Conservation (phyloP, 2,113 vertebrate genomes). For the Ginglymostoma cirratum region DNA sequence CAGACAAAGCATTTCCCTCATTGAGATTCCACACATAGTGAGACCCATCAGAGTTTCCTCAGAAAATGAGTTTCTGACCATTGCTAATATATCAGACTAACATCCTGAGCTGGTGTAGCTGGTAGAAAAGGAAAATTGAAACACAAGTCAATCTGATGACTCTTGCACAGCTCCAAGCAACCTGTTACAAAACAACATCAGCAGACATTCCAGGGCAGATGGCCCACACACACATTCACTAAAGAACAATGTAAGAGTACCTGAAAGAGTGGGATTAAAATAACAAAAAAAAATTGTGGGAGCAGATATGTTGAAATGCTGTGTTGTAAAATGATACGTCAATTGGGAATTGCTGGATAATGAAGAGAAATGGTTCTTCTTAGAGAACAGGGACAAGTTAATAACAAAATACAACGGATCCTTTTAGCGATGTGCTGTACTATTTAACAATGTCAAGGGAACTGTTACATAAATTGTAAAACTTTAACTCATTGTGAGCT, state of each 20-base stretch:
- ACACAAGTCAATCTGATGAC: neutral
- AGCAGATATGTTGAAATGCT: neutral
- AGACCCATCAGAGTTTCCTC: neutral
- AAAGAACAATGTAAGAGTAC: neutral
- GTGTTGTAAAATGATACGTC: neutral
- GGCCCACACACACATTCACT: neutral
- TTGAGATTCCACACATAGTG: neutral
- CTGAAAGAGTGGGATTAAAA: constrained; percentile 17
- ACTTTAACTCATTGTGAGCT: neutral
- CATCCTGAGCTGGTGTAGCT: neutral
- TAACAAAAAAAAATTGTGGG: neutral
- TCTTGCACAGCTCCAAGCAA: neutral
- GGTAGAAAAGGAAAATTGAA: neutral
- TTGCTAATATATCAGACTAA: neutral
- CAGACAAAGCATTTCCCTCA: too few species aligned
- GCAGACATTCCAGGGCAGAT: neutral
- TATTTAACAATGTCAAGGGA: constrained; percentile 3
- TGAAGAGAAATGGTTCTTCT: constrained; percentile 15
- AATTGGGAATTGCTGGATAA: neutral
- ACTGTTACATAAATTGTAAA: constrained; percentile 11
- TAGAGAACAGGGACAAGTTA: constrained; percentile 23
- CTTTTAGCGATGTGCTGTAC: neutral
- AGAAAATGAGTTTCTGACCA: neutral
- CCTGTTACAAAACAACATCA: neutral
- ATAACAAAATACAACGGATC: neutral